phyloP scores from a whole-genome alignment of 2,113 vertebrate species.

The Gadus chalcogrammus region DNA sequence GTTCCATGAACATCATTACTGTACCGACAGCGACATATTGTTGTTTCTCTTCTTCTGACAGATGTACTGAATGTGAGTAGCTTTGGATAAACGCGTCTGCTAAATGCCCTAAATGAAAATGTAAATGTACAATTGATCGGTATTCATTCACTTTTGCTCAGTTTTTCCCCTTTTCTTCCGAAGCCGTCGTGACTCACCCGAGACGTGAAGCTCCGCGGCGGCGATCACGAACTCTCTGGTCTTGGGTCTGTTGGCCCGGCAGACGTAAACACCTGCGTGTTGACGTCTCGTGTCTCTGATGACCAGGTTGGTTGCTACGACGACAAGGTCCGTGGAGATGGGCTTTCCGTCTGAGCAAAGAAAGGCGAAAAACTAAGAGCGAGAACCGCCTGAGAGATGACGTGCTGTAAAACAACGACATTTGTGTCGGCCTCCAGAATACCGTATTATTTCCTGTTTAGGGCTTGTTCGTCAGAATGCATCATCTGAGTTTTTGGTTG shows the following conservation, averaged over 20 bases:
- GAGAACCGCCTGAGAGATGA: constrained; percentile 12
- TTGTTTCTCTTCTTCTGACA: too few species aligned
- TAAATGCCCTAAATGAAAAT: too few species aligned
- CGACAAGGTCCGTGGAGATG: constrained; percentile 87
- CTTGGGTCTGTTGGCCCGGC: constrained; percentile 91
- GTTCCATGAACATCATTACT: too few species aligned
- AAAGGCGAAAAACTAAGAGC: constrained; percentile 18
- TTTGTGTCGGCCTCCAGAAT: constrained; percentile 22
- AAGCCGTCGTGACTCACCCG: constrained; percentile 73
- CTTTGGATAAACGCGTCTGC: too few species aligned
- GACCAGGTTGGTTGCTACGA: constrained; percentile 89
- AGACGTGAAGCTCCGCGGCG: constrained; percentile 85
- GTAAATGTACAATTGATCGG: too few species aligned
- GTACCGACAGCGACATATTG: too few species aligned
- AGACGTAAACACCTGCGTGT: constrained; percentile 90
- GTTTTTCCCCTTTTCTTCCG: too few species aligned
- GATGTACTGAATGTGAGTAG: too few species aligned
- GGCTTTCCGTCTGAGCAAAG: constrained; percentile 85
- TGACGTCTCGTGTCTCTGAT: constrained; percentile 83
- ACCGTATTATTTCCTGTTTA: too few species aligned
- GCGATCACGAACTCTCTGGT: constrained; percentile 88
- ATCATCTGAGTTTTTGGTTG: too few species aligned
- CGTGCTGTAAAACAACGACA: constrained; percentile 11
- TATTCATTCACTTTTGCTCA: too few species aligned
- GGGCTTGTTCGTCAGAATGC: too few species aligned